These are phyloP conservation scores for Lepidurus packardi DNA, from an alignment of 1,140 invertebrate species.

Conservation along the genomic window DNA sequence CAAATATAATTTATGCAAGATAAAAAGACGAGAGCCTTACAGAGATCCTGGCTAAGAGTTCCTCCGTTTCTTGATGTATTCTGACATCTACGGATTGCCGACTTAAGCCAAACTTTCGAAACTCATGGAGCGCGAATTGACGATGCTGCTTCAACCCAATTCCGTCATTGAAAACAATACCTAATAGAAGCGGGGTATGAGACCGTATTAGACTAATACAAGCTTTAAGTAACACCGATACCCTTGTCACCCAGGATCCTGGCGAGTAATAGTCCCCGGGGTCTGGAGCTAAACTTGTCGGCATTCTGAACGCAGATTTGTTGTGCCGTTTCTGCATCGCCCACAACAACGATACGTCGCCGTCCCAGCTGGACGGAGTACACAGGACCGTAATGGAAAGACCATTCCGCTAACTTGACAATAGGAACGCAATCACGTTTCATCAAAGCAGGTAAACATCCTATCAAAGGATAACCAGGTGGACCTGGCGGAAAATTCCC, in stretches of 20 bases:
- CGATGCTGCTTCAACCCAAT: conserved; percentile 32
- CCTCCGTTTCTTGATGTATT: conserved; percentile 30
- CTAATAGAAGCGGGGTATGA: background rate
- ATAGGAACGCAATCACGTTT: conserved; percentile 9
- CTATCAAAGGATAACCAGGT: background rate
- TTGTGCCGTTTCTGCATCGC: background rate
- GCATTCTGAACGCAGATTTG: background rate
- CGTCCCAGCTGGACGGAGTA: background rate
- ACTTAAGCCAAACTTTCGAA: conserved; percentile 34
- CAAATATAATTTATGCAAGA: background rate
- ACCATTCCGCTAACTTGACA: conserved; percentile 3
- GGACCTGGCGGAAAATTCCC: background rate
- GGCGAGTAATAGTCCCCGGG: background rate
- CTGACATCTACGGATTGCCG: conserved; percentile 29
- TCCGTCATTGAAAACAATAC: conserved; percentile 34
- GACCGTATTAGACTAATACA: background rate
- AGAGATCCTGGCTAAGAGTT: conserved; percentile 22
- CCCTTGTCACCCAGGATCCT: background rate
- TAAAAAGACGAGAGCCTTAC: background rate
- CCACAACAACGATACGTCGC: background rate
- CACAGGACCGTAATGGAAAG: background rate
- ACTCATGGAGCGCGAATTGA: conserved; percentile 31
- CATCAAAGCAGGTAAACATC: background rate
- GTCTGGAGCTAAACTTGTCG: background rate
- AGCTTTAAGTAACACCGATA: background rate